Percentiles rank a stretch among this genome's conserved stretches.
Conservation (phyloP, 1,140 invertebrate genomes). For the Leptopilina clavipes region DNA sequence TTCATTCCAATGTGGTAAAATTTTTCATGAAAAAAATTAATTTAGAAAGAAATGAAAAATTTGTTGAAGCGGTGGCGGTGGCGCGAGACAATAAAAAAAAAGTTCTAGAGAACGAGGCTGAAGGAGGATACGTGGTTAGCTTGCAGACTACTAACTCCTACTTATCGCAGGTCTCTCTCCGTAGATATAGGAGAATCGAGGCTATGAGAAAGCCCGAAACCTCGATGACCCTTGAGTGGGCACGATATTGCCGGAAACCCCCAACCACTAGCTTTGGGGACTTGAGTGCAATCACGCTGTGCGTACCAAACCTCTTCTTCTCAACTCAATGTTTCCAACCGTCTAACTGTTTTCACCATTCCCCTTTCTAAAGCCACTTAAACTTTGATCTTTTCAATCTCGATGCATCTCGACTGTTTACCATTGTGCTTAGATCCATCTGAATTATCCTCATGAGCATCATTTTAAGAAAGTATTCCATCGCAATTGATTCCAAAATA, state of each 20-base stretch:
- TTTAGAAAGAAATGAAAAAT: background rate
- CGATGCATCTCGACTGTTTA: slow-evolving; percentile 18
- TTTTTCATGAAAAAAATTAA: too few species aligned
- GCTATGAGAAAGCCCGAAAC: slow-evolving; percentile 67
- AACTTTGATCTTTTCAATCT: slow-evolving; percentile 34
- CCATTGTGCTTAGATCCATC: slow-evolving; percentile 33
- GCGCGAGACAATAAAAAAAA: slow-evolving; percentile 47
- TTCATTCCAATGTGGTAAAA: too few species aligned
- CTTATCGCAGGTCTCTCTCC: slow-evolving; percentile 61
- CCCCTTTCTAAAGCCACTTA: slow-evolving; percentile 9
- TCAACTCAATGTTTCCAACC: slow-evolving; percentile 57
- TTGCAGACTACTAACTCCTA: slow-evolving; percentile 53
- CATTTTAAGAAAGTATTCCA: too few species aligned
- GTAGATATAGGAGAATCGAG: slow-evolving; percentile 61
- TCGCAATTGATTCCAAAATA: too few species aligned
- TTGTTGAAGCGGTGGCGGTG: background rate
- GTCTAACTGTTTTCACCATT: slow-evolving; percentile 58
- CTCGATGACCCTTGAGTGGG: slow-evolving; percentile 74
- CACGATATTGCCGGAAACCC: slow-evolving; percentile 72
- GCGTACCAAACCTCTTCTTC: slow-evolving; percentile 58
- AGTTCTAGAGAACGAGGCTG: slow-evolving; percentile 41
- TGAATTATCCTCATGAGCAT: slow-evolving; percentile 1
- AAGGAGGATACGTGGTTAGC: slow-evolving; percentile 61
- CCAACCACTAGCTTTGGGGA: slow-evolving; percentile 58
- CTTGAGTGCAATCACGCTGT: slow-evolving; percentile 73